A percentile compares a stretch with the other conserved stretches of the same genome.
Evolutionary conservation across 2,113 vertebrate species (phyloP).

Genomic region (Heterocephalus glaber): DNA sequence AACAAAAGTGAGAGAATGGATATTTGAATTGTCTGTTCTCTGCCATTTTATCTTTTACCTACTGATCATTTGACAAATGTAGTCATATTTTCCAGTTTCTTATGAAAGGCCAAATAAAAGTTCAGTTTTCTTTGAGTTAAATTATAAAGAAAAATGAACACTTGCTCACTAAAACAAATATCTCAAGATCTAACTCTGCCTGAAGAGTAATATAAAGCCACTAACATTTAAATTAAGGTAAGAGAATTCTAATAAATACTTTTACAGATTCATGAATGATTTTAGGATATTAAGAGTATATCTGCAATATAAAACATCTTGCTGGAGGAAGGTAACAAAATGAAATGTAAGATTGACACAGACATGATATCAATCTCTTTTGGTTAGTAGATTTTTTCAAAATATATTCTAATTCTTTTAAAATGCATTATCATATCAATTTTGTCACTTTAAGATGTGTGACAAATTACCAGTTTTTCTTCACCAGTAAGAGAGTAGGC

Average conservation of each 20-base stretch:
- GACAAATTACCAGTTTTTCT: conserved; percentile 51
- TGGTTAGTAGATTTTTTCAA: background rate
- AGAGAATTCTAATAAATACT: background rate
- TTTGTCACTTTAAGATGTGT: background rate
- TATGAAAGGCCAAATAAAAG: background rate
- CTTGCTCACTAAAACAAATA: background rate
- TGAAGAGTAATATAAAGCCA: background rate
- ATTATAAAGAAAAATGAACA: background rate
- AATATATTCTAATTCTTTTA: background rate
- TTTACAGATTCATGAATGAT: background rate
- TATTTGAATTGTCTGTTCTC: background rate
- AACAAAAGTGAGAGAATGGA: background rate
- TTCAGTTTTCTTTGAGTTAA: background rate
- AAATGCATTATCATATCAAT: background rate
- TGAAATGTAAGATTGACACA: background rate
- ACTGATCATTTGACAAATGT: background rate
- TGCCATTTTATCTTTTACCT: background rate
- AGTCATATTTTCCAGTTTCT: background rate
- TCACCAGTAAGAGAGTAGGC: background rate
- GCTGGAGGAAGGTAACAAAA: background rate
- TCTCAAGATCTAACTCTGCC: background rate
- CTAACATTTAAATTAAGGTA: background rate
- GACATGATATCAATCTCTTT: background rate
- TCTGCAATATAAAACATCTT: background rate
- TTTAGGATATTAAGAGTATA: background rate